A percentile compares a stretch with the other conserved stretches of the same genome.
Evolutionary conservation across 1,140 invertebrate species (phyloP).

Genomic region (Euwallacea fornicatus): DNA sequence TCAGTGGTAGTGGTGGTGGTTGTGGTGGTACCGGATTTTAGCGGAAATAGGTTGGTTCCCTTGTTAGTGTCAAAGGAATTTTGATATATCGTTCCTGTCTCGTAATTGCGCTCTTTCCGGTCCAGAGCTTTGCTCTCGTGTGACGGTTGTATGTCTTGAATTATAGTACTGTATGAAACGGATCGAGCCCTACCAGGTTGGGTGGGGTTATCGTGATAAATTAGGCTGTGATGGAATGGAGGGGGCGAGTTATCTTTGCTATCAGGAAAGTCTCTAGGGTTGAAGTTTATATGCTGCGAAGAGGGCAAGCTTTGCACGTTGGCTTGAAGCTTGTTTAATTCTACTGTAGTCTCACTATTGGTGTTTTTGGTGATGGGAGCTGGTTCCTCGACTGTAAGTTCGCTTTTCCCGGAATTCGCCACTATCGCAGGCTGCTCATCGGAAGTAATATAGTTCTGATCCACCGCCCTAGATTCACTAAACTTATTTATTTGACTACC

Average conservation of each 20-base stretch:
- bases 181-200: constrained; percentile 54
- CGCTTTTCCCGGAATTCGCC: constrained; percentile 58
- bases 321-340: constrained; percentile 39
- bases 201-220: constrained; percentile 59
- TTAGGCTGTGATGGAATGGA: constrained; percentile 54
- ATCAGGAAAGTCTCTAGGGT: constrained; percentile 13
- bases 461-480: constrained; percentile 16
- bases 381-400: constrained; percentile 60
- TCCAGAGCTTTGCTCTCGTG: constrained; percentile 50
- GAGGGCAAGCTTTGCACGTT: constrained; percentile 22
- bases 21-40: neutral
- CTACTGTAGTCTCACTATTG: constrained; percentile 38
- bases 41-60: neutral
- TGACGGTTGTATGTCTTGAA: constrained; percentile 52
- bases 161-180: constrained; percentile 57
- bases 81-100: constrained; percentile 27
- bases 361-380: constrained; percentile 54
- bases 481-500: constrained; percentile 44
- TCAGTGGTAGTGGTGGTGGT: constrained; percentile 19
- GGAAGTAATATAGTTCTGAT: constrained; percentile 50
- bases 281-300: constrained; percentile 21
- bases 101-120: constrained; percentile 45
- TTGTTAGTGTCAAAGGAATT: constrained; percentile 26
- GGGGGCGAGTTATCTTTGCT: constrained; percentile 53
- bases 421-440: constrained; percentile 58